phyloP scores from a whole-genome alignment of 2,888 invertebrate species.

The Mamestra brassicae region DNA sequence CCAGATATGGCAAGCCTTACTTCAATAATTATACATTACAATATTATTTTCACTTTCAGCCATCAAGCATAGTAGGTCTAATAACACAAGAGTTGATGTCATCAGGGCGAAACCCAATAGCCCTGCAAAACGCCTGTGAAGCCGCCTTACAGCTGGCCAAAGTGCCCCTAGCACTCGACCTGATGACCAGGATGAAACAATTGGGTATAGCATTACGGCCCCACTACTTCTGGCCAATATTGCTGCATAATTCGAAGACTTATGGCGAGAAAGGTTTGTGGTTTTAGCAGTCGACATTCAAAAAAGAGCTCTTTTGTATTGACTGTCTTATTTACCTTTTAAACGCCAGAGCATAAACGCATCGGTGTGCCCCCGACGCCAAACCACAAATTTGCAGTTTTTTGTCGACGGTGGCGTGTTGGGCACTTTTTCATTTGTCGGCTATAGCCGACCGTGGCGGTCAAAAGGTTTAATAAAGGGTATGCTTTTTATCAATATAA shows the following conservation, averaged over 20 bases:
- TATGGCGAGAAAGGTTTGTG: conserved; percentile 89
- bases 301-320: neutral
- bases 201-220: conserved; percentile 85
- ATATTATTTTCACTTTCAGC: conserved; percentile 74
- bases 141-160: conserved; percentile 88
- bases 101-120: conserved; percentile 85
- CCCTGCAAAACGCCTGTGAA: conserved; percentile 89
- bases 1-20: no score
- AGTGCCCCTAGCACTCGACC: conserved; percentile 82
- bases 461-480: no score
- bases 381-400: no score
- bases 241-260: conserved; percentile 86
- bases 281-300: neutral
- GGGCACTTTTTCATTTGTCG: no score
- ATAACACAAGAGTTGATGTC: conserved; percentile 87
- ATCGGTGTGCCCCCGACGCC: no score
- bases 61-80: conserved; percentile 82
- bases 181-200: conserved; percentile 86
- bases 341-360: no score
- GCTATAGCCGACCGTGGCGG: no score
- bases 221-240: conserved; percentile 93
- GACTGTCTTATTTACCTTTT: no score
- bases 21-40: no score
- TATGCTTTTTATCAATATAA: no score
- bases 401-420: no score